A percentile compares a stretch with the other conserved stretches of the same genome.
These are phyloP conservation scores for Spisula solida DNA, from an alignment of 2,888 invertebrate genomes.

Conservation along the genomic window DNA sequence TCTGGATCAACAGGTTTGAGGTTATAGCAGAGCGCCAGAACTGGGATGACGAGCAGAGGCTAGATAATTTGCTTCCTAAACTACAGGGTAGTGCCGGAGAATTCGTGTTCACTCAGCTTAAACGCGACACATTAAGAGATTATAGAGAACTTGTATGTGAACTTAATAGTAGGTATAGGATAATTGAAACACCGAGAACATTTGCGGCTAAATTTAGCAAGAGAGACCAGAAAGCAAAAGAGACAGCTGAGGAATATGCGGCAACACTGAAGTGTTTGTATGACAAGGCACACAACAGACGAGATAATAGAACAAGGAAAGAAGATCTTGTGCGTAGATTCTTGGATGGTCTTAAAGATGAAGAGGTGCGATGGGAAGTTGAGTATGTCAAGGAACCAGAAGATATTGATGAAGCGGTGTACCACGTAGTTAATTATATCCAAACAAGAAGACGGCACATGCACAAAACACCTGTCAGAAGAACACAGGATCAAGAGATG, in stretches of 20 bases:
- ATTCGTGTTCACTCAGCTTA: too few species aligned
- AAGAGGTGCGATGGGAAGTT: conserved; percentile 30
- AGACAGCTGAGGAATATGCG: conserved; percentile 43
- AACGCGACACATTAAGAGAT: too few species aligned
- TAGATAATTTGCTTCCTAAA: too few species aligned
- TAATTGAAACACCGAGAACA: not conserved
- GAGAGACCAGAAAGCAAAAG: conserved; percentile 1
- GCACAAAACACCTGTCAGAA: too few species aligned
- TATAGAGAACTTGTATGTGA: conserved; percentile 20
- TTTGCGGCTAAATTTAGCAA: conserved; percentile 11
- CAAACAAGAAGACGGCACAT: conserved; percentile 26
- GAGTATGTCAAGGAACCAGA: conserved; percentile 40
- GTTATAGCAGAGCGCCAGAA: too few species aligned
- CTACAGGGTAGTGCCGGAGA: too few species aligned
- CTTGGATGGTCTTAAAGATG: conserved; percentile 36
- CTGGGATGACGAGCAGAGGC: too few species aligned
- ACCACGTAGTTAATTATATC: conserved; percentile 38
- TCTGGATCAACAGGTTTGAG: too few species aligned
- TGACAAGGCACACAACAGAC: conserved; percentile 34
- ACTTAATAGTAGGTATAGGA: conserved; percentile 11
- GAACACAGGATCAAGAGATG: too few species aligned
- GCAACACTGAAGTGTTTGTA: conserved; percentile 30
- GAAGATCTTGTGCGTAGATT: conserved; percentile 40
- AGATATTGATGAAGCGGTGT: conserved; percentile 41
- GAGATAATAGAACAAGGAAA: conserved; percentile 24